Evolutionary conservation across 2,113 vertebrate species (phyloP).

Genomic region (Sorex araneus): DNA sequence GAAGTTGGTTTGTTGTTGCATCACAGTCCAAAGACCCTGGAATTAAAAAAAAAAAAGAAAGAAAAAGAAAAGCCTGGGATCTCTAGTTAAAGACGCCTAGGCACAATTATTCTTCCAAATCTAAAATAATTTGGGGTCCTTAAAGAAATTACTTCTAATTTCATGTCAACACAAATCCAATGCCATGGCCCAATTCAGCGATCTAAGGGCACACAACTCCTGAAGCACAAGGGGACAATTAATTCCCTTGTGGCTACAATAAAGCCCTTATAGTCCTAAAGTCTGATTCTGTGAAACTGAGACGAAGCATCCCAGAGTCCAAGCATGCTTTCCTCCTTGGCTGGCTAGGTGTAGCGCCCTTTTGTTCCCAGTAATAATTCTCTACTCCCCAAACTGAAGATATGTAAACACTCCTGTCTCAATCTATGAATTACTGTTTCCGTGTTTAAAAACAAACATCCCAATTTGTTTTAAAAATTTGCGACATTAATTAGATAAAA

Average conservation of each 20-base stretch:
- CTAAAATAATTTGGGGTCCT: not conserved
- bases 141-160: not conserved
- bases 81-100: not conserved
- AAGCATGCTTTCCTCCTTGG: not conserved
- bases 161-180: not conserved
- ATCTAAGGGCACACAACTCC: not conserved
- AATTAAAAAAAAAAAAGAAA: not conserved
- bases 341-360: not conserved
- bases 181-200: conserved; percentile 1
- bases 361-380: not conserved
- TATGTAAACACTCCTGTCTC: not conserved
- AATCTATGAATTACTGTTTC: not conserved
- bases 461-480: not conserved
- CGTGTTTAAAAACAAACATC: not conserved
- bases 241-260: not conserved
- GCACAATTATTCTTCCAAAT: not conserved
- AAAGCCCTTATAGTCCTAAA: not conserved
- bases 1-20: not conserved
- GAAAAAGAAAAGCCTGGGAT: not conserved
- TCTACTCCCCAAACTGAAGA: not conserved
- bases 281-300: not conserved
- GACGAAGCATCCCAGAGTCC: not conserved
- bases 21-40: not conserved
- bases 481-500: not conserved
- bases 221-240: not conserved